Percentiles rank a stretch among this genome's conserved stretches.
Evolutionary conservation across 2,113 vertebrate genomes (phyloP).

Genomic region (Lichenostomus cassidix): DNA sequence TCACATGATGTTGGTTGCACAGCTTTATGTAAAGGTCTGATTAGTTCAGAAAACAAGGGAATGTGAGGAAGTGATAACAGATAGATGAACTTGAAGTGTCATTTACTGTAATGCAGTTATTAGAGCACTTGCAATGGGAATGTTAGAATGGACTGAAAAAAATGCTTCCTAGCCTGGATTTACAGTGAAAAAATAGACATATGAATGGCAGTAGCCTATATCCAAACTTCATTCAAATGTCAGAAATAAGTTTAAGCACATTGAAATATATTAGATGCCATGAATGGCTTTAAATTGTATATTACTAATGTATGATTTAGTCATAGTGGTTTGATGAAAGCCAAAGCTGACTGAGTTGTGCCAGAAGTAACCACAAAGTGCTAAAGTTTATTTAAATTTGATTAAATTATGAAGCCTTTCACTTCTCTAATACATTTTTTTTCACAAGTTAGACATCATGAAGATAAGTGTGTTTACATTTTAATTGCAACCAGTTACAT

Average conservation of each 20-base stretch:
- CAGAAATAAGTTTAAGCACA: background rate
- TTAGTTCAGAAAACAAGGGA: background rate
- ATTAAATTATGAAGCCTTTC: background rate
- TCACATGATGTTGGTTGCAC: background rate
- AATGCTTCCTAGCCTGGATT: background rate
- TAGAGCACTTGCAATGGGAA: background rate
- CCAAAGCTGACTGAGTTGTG: background rate
- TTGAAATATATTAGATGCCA: background rate
- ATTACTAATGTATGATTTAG: background rate
- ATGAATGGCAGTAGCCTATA: background rate
- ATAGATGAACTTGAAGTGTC: background rate
- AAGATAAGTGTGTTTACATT: background rate
- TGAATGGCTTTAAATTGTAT: background rate
- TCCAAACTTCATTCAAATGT: background rate
- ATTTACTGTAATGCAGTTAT: background rate
- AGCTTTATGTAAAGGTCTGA: background rate
- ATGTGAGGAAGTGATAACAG: background rate
- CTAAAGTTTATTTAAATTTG: background rate
- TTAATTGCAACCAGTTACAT: background rate
- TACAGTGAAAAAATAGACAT: background rate
- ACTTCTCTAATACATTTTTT: background rate
- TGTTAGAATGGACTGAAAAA: background rate
- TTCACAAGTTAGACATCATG: background rate
- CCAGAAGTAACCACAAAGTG: background rate
- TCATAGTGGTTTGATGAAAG: constrained; percentile 2